Conservation (phyloP, 2,888 invertebrate species). For the Lasioglossum villosulum region DNA sequence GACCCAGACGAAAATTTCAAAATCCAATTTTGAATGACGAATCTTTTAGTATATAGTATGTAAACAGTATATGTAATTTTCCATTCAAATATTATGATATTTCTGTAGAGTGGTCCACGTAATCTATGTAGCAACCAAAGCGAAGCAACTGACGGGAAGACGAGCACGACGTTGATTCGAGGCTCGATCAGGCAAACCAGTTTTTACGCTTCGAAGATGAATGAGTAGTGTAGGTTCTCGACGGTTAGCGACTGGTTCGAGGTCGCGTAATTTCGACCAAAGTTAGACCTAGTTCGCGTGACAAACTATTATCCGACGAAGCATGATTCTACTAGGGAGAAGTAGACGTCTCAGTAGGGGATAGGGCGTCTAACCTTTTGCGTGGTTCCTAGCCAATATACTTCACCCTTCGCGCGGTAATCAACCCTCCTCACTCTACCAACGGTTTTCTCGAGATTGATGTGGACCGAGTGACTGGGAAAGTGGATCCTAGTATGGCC, state of each 20-base stretch:
- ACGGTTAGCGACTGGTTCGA: neutral
- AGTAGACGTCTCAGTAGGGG: neutral
- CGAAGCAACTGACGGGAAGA: neutral
- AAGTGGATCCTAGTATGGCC: neutral
- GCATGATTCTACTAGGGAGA: neutral
- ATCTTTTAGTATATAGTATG: too few relatives aligned
- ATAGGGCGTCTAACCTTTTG: neutral
- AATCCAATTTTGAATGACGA: too few relatives aligned
- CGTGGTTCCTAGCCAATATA: neutral
- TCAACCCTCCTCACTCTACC: neutral
- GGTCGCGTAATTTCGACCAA: neutral
- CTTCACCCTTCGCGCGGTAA: neutral
- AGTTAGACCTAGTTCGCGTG: neutral
- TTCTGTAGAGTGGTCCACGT: too few relatives aligned
- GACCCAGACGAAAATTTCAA: too few relatives aligned
- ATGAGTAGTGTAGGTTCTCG: neutral
- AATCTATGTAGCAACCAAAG: neutral
- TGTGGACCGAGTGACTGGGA: neutral
- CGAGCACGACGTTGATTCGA: neutral
- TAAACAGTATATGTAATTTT: too few relatives aligned
- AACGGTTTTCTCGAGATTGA: conserved; percentile 1
- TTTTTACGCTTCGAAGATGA: conserved; percentile 3
- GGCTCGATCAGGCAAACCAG: neutral
- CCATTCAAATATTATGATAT: too few relatives aligned
- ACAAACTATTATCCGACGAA: neutral